Base-by-base conservation (phyloP, 2,888 invertebrate genomes). In the Cryptophagus acutangulus region DNA sequence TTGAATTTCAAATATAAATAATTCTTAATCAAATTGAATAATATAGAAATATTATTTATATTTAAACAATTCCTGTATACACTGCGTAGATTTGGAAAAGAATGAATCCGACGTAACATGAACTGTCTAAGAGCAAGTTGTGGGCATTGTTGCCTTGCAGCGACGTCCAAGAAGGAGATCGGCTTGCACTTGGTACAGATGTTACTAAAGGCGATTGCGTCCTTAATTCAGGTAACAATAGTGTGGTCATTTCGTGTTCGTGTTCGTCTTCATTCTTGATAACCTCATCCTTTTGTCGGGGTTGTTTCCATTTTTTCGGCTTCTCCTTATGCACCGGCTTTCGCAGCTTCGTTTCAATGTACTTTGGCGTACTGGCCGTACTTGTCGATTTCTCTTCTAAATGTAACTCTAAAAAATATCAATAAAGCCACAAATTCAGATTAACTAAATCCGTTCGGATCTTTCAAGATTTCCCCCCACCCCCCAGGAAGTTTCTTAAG, bases 301-400 rank as follows among this genome's bases (percentile, higher is more conserved):
- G 54, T 37, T 62, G 58, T 45, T 65, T 66, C 49, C 56, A 60
- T 48, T 69, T 69, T 47, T 66, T 67, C 31, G 63, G 55, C 51
- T 69, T 68, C 10, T 66, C 66, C 48, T 66, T 68, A 45, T 61
- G 58, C 13, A 51, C 40, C 2, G 65, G 61, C 50, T 69, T 70
- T 29, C 65, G 59, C 2, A 67, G 63, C 46, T 68, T 69, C 10
- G 65, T 57, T 43, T 68, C 67, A 3, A 61, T 55, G 36, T 61
- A 58, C 38, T 61, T 61, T 2, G 69, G 68, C 1, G 69, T 63
- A 35, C 59, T 62, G 1, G 63, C 58, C 9, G 68, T 67, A 41
- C 65, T 69, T 17, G 70, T 69, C 3, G 70, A 62, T 52, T 71
- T 69, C 18, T 66, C 58, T 16, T 59, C 55, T 24, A 67, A 48